Conservation (phyloP, 2,113 vertebrate species). For the Bos javanicus region DNA sequence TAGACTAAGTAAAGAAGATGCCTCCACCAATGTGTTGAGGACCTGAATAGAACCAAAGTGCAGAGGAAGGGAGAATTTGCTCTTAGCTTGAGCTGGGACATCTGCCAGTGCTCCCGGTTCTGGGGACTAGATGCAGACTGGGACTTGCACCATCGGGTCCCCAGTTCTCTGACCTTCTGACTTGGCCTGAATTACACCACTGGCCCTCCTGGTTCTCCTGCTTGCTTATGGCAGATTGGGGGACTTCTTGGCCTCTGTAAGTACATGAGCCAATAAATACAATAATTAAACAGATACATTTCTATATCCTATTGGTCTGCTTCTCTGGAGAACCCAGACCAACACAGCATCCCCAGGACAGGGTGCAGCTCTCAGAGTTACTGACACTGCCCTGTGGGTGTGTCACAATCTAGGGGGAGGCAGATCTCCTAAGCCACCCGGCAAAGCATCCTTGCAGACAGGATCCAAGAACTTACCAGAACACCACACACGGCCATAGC, state of each 20-base stretch:
- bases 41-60: neutral
- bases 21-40: neutral
- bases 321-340: neutral
- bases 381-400: neutral
- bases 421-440: neutral
- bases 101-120: neutral
- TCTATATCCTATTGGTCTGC: neutral
- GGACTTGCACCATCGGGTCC: neutral
- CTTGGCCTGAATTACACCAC: neutral
- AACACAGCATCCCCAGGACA: neutral
- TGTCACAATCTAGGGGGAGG: neutral
- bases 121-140: neutral
- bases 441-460: neutral
- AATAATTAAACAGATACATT: neutral
- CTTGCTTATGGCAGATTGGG: neutral
- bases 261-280: neutral
- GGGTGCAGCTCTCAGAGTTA: neutral
- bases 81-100: neutral
- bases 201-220: neutral
- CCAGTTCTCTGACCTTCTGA: neutral
- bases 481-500: neutral
- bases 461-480: neutral
- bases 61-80: neutral
- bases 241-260: neutral
- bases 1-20: neutral